These are phyloP conservation scores for Psettodes erumei DNA, from an alignment of 2,113 vertebrate species.

Conservation along the genomic window DNA sequence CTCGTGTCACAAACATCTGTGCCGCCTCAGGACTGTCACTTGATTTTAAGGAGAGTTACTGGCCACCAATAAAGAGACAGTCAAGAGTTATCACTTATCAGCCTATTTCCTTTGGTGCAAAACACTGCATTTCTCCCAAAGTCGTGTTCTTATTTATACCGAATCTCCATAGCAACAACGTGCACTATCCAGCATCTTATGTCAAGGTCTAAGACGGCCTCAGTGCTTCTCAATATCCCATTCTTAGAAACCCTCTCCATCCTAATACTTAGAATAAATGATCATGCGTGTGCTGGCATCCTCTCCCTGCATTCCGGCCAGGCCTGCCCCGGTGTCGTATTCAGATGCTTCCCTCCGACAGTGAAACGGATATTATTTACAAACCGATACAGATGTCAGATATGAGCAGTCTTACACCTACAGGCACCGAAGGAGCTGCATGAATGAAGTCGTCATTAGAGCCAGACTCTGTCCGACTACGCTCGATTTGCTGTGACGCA, in stretches of 20 bases:
- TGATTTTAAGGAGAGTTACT: neutral
- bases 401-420: conserved; percentile 44
- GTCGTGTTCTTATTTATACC: conserved; percentile 31
- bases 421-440: conserved; percentile 26
- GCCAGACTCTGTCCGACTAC: conserved; percentile 9
- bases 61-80: neutral
- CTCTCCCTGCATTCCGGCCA: conserved; percentile 48
- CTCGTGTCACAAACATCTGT: neutral
- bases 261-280: conserved; percentile 60
- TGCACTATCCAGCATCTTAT: conserved; percentile 16
- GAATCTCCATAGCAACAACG: conserved; percentile 65
- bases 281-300: conserved; percentile 52
- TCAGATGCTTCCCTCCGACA: conserved; percentile 44
- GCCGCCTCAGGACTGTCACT: neutral
- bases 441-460: conserved; percentile 45
- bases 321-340: conserved; percentile 47
- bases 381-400: conserved; percentile 66
- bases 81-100: neutral
- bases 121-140: neutral
- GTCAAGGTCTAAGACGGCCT: conserved; percentile 38
- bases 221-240: conserved; percentile 31
- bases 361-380: conserved; percentile 60
- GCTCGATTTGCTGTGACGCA: conserved; percentile 41
- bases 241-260: conserved; percentile 57
- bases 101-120: conserved; percentile 9